phyloP scores from a whole-genome alignment of 1,140 invertebrate species.

The Sycobia sp. region DNA sequence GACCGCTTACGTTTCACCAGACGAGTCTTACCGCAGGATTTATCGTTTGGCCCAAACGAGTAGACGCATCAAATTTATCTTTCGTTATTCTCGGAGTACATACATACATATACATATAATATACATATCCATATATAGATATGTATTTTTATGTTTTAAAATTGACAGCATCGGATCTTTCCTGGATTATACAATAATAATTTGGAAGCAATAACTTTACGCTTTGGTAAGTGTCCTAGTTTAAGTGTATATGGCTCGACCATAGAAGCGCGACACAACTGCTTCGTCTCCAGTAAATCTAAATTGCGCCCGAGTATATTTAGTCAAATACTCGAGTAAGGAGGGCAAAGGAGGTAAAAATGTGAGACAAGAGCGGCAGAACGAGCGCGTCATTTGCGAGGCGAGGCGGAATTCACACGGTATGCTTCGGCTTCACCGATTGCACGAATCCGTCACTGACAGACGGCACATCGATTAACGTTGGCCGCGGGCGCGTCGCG shows the following conservation, averaged over 20 bases:
- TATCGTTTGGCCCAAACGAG: conserved; percentile 49
- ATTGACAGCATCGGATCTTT: conserved; percentile 9
- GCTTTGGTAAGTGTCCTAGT: too few relatives aligned
- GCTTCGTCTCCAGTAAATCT: too few relatives aligned
- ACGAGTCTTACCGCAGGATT: conserved; percentile 53
- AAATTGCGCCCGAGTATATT: conserved; percentile 6
- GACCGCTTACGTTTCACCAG: conserved; percentile 55
- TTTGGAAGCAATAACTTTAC: conserved; percentile 1
- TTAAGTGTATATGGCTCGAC: too few relatives aligned
- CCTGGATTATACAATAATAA: not conserved
- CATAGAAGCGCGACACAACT: too few relatives aligned
- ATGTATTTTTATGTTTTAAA: conserved; percentile 5
- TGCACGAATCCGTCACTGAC: conserved; percentile 47
- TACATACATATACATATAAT: too few relatives aligned
- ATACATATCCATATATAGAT: too few relatives aligned
- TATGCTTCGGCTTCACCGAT: conserved; percentile 44
- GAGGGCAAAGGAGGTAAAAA: not conserved
- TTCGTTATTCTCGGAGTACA: conserved; percentile 23
- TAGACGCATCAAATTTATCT: conserved; percentile 27
- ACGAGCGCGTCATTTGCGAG: not conserved
- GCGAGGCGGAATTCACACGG: conserved; percentile 40
- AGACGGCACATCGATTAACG: conserved; percentile 47
- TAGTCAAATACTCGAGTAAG: not conserved
- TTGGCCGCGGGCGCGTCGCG: conserved; percentile 39
- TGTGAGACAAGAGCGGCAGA: not conserved